Percentiles rank a stretch among this genome's conserved stretches.
phyloP scores from a whole-genome alignment of 2,888 invertebrate species.

The Apodemia zela region DNA sequence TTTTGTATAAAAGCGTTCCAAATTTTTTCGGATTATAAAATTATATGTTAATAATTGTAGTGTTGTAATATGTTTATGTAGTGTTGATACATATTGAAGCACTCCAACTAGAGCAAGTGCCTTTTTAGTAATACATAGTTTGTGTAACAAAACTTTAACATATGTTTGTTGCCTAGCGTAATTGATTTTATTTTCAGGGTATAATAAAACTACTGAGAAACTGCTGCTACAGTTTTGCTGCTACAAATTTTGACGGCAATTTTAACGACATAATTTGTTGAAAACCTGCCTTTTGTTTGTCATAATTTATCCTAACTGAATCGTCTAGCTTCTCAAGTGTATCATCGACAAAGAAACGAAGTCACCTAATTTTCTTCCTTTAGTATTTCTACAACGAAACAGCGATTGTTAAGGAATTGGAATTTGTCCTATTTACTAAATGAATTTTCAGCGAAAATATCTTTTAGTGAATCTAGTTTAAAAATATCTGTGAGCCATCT shows the following conservation, averaged over 20 bases:
- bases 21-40: constrained; percentile 7
- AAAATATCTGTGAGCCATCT: too few species aligned
- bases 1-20: background rate
- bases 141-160: background rate
- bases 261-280: background rate
- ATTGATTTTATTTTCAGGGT: constrained; percentile 1
- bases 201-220: background rate
- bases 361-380: too few species aligned
- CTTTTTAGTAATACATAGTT: background rate
- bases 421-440: too few species aligned
- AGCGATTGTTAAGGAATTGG: too few species aligned
- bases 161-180: constrained; percentile 3
- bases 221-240: background rate
- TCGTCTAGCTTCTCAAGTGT: too few species aligned
- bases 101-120: constrained; percentile 22
- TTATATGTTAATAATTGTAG: constrained; percentile 8
- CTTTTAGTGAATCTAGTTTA: too few species aligned
- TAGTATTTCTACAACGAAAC: too few species aligned
- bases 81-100: constrained; percentile 13
- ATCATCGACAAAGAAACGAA: too few species aligned
- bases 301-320: too few species aligned
- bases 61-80: background rate
- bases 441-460: too few species aligned
- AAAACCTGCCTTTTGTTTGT: too few species aligned
- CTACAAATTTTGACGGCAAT: background rate